Conservation (phyloP, 2,888 invertebrate genomes). For the Micoletzkya japonica region DNA sequence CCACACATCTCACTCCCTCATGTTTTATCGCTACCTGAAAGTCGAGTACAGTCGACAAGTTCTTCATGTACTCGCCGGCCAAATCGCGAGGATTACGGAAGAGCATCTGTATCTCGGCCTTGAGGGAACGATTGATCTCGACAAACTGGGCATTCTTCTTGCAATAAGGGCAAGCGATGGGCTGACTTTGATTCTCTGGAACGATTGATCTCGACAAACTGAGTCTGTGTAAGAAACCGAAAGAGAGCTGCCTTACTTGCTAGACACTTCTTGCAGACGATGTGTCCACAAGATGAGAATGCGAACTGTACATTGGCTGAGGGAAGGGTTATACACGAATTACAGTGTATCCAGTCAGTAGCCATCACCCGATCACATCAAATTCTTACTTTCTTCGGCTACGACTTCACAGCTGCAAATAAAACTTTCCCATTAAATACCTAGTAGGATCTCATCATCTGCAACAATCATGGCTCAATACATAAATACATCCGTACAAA, state of each 20-base stretch:
- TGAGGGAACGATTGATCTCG: slow-evolving; percentile 24
- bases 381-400: slow-evolving; percentile 5
- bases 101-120: slow-evolving; percentile 28
- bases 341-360: slow-evolving; percentile 28
- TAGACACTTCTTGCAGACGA: slow-evolving; percentile 24
- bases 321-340: slow-evolving; percentile 13
- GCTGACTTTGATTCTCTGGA: slow-evolving; percentile 1
- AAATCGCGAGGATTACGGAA: slow-evolving; percentile 28
- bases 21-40: slow-evolving; percentile 14
- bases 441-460: too few species aligned
- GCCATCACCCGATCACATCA: slow-evolving; percentile 4
- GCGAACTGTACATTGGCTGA: slow-evolving; percentile 13
- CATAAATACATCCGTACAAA: too few species aligned
- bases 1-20: neutral
- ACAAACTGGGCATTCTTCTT: slow-evolving; percentile 29
- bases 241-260: slow-evolving; percentile 12
- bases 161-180: slow-evolving; percentile 19
- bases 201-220: neutral
- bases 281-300: slow-evolving; percentile 25
- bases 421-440: too few species aligned
- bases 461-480: too few species aligned
- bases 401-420: too few species aligned
- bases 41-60: slow-evolving; percentile 22
- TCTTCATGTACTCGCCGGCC: slow-evolving; percentile 27
- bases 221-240: neutral